Evolutionary conservation across 2,113 vertebrate species (phyloP), one percentile per base, ranked within the genome.

Genomic region (Platichthys flesus): DNA sequence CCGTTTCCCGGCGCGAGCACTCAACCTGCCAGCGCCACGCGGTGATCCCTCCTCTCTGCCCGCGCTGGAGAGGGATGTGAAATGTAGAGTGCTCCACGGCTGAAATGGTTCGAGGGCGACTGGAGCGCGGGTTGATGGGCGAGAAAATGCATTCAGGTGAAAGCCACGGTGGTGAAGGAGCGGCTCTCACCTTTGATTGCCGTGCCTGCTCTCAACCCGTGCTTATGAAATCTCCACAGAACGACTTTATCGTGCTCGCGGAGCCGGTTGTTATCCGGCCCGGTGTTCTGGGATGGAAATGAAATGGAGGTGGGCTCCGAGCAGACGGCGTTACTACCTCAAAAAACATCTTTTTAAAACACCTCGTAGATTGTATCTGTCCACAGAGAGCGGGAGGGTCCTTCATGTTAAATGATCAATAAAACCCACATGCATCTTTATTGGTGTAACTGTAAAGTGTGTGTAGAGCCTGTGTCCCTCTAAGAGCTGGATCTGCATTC

Each of bases 111-210:
- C 91, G 89, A 87, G 71, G 71, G 78, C 74, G 13, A 74, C 74
- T 55, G 69, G 81, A 87, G 87, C 71, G 76, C 35, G 65, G 81
- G 77, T 40, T 81, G 84, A 89, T 79, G 86, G 84, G 84, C 85
- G 24, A 24, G 24, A 78, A 88, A 89, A 92, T 91, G 88, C 89
- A 89, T 90, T 93, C 87, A 83, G 83, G 81, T 87, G 87, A 87
- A 86, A 86, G 81, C 77, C 75, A 80, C 62, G 82, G 76, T 59
- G 67, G 56, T 70, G 74, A 77, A 85, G 89, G 81, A 85, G 84
- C 84, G 76, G 76, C 85, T 88, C 88, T 88, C 84, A 85, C 87
- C 81, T 79, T 58, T 89, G 89, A 91, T 89, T 88, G 87, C 85
- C 66, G 81, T 71, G 78, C 89, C 89, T 76, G 37, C 78, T 87